Base-by-base conservation (phyloP, 2,888 invertebrate species). In the Plebejus anna region DNA sequence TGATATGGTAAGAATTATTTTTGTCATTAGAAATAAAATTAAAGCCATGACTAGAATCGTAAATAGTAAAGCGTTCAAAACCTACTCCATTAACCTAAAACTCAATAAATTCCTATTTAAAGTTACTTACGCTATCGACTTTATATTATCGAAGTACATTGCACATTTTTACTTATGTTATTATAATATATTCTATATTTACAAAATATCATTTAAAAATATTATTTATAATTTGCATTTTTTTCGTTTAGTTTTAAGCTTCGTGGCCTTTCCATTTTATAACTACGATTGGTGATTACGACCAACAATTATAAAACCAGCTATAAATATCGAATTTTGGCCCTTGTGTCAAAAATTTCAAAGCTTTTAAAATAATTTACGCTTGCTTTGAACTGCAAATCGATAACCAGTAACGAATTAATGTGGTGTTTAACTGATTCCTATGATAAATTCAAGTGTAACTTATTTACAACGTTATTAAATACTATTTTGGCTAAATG, bases 401-500 rank as follows among this genome's bases (percentile, higher is more conserved):
- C 16, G 28, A 51, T 73, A 73, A 73, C 51, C 28, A 73, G 16
- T 73, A 73, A 73, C 51, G 28, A 66, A 73, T 55, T 32, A 7
- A 55, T 6, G 32, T 13, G 13, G 51, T 51, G 55, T 51, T 13
- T 7, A 76, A 75, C 75, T 42, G 75, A 75, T 76, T 75, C 70
- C 77, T 75, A 78, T 79, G 38, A 76, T 81, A 80, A 81, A 84
- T 89, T 84, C 88, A 90, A 92, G 87, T 84, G 89, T 90, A 88
- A 87, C 78, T 80, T 92, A 93, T 94, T 83, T 94, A 92, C 93
- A 94, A 89, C 89, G 88, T 85, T 81, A 82, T 86, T 88, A 86
- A 89, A 86, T 82, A 85, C 91, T 93, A 93, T 91, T 94, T 94
- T 94, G 93, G 93, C 93, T 94, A 94, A 91, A 91, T 87, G 89